These are phyloP conservation scores for Pocota personata DNA, from an alignment of 2,888 invertebrate species.

Conservation along the genomic window DNA sequence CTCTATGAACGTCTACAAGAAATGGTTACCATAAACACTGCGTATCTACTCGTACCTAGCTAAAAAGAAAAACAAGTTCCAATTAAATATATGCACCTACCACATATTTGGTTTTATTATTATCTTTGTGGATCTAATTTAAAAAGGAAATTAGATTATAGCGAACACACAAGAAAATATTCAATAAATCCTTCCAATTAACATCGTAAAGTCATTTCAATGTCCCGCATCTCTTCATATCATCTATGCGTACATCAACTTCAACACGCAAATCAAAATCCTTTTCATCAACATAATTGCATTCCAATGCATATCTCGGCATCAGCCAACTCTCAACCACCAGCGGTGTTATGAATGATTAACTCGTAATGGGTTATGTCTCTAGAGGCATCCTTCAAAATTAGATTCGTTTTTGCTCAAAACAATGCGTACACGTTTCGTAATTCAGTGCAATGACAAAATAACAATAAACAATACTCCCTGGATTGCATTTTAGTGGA, in stretches of 20 bases:
- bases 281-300: conserved; percentile 22
- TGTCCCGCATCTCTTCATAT: neutral
- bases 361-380: conserved; percentile 36
- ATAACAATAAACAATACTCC: conserved; percentile 5
- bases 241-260: neutral
- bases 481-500: neutral
- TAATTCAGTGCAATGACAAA: conserved; percentile 4
- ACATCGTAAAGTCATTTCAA: conserved; percentile 4
- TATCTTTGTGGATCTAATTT: too few species aligned
- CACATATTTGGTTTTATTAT: too few species aligned
- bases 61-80: too few species aligned
- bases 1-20: too few species aligned
- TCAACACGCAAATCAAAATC: conserved; percentile 18
- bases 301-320: conserved; percentile 15
- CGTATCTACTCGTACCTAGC: too few species aligned
- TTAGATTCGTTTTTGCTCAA: conserved; percentile 24
- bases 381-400: conserved; percentile 50
- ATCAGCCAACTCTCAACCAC: neutral
- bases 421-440: conserved; percentile 21
- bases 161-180: neutral
- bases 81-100: too few species aligned
- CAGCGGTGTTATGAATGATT: conserved; percentile 29
- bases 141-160: too few species aligned
- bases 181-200: conserved; percentile 26
- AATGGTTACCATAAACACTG: too few species aligned